Conservation (phyloP, 2,888 invertebrate species). For the Drosophila buzzatii region DNA sequence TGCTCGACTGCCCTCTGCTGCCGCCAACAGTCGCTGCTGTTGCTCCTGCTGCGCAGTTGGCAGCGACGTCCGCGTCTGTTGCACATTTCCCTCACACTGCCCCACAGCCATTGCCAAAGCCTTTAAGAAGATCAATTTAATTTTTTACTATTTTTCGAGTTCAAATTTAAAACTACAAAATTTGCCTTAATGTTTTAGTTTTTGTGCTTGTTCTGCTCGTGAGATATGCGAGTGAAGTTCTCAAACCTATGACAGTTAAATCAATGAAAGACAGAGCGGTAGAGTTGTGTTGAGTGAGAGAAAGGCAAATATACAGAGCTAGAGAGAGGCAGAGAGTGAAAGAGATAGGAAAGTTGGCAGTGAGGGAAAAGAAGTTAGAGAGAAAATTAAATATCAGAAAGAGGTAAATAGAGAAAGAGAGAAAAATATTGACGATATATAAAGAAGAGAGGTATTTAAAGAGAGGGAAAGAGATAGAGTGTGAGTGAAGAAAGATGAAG, state of each 20-base stretch:
- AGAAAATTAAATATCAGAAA: too few species aligned
- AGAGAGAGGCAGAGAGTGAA: neutral
- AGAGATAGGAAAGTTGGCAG: neutral
- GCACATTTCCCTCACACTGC: neutral
- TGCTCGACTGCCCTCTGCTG: neutral
- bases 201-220: neutral
- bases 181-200: neutral
- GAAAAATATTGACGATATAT: too few species aligned
- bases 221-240: neutral
- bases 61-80: neutral
- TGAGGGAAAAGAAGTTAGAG: neutral
- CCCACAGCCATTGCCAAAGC: constrained; percentile 25
- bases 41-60: neutral
- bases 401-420: neutral
- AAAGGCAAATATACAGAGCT: too few species aligned
- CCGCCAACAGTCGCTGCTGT: neutral
- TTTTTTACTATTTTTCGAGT: constrained; percentile 11
- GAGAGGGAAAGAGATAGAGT: neutral
- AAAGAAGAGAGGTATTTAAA: neutral
- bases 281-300: too few species aligned
- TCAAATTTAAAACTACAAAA: constrained; percentile 1
- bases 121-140: neutral
- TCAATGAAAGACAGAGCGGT: neutral
- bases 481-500: neutral
- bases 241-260: neutral